Conservation (phyloP, 2,888 invertebrate species). For the Hipparchia sbordonii region DNA sequence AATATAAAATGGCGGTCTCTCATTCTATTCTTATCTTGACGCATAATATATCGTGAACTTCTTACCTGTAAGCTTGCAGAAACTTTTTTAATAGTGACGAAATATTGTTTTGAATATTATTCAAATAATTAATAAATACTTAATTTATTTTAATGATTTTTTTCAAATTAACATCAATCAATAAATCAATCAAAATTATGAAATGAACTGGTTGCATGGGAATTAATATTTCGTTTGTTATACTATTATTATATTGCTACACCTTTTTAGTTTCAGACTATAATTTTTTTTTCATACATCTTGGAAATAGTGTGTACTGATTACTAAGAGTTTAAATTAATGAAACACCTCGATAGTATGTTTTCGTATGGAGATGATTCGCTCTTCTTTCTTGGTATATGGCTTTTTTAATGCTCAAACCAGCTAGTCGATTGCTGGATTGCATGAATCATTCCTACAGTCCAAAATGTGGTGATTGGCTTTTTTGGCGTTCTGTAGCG, state of each 20-base stretch:
- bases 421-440: too few relatives aligned
- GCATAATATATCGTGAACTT: background rate
- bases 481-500: too few relatives aligned
- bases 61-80: background rate
- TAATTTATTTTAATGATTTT: conserved; percentile 3
- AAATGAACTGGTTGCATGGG: background rate
- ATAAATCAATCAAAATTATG: background rate
- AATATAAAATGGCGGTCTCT: too few relatives aligned
- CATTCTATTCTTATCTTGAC: too few relatives aligned
- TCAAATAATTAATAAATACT: background rate
- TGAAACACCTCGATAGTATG: too few relatives aligned
- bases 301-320: background rate
- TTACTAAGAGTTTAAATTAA: too few relatives aligned
- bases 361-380: too few relatives aligned
- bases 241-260: background rate
- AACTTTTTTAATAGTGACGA: conserved; percentile 2
- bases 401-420: too few relatives aligned
- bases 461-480: too few relatives aligned
- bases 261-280: background rate
- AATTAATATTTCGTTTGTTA: background rate
- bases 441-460: too few relatives aligned
- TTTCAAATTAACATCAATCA: background rate
- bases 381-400: too few relatives aligned
- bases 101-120: background rate
- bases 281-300: background rate